phyloP scores from a whole-genome alignment of 2,888 invertebrate species.

The Andricus curvator region DNA sequence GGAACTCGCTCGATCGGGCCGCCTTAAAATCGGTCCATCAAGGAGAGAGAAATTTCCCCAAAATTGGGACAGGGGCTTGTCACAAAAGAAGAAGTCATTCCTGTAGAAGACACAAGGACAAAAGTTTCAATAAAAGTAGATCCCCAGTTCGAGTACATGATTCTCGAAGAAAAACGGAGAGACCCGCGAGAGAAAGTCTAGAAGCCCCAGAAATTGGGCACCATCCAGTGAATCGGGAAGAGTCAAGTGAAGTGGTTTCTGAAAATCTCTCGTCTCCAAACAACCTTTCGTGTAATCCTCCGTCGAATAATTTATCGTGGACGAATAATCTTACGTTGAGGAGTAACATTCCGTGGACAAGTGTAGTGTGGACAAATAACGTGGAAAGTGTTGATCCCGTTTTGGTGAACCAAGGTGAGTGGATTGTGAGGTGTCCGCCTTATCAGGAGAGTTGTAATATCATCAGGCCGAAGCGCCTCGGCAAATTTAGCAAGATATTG shows the following conservation, averaged over 20 bases:
- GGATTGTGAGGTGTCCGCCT: conserved; percentile 38
- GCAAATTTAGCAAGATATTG: conserved; percentile 61
- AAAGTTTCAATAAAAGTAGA: neutral
- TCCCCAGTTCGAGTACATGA: conserved; percentile 9
- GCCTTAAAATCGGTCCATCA: neutral
- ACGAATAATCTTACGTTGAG: conserved; percentile 3
- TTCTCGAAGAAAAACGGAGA: conserved; percentile 18
- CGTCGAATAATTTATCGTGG: neutral
- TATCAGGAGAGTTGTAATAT: conserved; percentile 25
- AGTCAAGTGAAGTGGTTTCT: neutral
- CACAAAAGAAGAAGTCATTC: conserved; percentile 3
- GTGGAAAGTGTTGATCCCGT: conserved; percentile 4
- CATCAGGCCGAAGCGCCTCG: conserved; percentile 38
- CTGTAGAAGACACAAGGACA: conserved; percentile 13
- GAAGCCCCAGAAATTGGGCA: neutral
- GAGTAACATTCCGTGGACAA: conserved; percentile 1
- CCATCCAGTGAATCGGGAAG: conserved; percentile 8
- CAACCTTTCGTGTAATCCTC: neutral
- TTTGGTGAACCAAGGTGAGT: conserved; percentile 19
- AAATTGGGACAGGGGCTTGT: conserved; percentile 6
- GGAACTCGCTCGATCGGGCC: conserved; percentile 39
- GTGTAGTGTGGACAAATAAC: conserved; percentile 20
- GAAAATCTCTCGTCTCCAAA: neutral
- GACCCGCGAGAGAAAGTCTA: neutral
- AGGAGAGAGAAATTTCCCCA: conserved; percentile 25